Base-by-base conservation (phyloP, 1,140 invertebrate species). In the Pomacea maculata region DNA sequence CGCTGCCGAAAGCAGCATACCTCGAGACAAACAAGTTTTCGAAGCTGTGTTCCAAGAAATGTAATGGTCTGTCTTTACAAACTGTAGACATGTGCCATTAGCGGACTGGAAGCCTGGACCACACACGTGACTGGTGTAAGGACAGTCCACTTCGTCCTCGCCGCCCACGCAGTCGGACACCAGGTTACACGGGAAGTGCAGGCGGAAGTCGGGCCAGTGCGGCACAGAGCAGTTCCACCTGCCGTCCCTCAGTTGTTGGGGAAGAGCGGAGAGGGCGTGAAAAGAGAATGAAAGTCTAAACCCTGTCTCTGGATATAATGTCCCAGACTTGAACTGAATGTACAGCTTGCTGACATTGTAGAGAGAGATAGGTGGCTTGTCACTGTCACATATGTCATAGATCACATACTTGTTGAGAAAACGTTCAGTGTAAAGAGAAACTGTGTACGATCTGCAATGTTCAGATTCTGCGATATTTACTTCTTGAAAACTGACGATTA, bases 141-240 rank as follows among this genome's bases (percentile, higher is more conserved):
- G 75, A 68, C 75, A 77, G 25, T 10, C 21, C 8, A 14, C 75
- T 19, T 77, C 75, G 75, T 77, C 75, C 64, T 77, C 75, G 29
- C 29, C 21, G 11, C 75, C 75, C 7, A 52, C 63, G 19, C 75
- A 77, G 29, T 77, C 63, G 45, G 29, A 21, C 63, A 52, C 52
- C 34, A 77, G 29, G 64, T 77, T 67, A 65, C 75, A 77, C 25
- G 52, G 75, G 12, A 77, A 45, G 63, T 77, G 75, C 9, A 45
- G 63, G 61, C 19, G 25, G 63, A 77, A 77, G 63, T 19, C 29
- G 14, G 75, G 25, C 75, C 75, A 77, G 64, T 77, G 45, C 14
- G 75, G 75, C 29, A 77, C 75, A 25, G 75, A 77, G 64, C 75
- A 77, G 64, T 77, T 77, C 75, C 75, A 77, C 29, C 9, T 34